Evolutionary conservation across 2,888 invertebrate genomes (phyloP), one percentile per base, ranked within the genome.

Genomic region (Sinodicranocentrus sp.): DNA sequence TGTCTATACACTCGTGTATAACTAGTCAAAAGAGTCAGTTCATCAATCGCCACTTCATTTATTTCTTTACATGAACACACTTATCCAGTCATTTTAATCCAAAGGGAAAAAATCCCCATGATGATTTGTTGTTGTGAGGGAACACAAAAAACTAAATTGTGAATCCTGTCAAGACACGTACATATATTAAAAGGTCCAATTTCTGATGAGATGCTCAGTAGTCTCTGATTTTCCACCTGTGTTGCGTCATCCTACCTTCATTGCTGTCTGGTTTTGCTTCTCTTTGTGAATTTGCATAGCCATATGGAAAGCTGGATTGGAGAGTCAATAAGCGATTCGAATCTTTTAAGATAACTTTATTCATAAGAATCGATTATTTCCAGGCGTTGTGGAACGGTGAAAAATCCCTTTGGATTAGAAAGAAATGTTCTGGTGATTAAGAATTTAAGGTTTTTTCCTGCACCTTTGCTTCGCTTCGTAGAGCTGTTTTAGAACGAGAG

Each of bases 101-200:
- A 54, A 33, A 33, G 33, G 33, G 33, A 33, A 67, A 57, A 80
- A 57, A 26, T 13, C 54, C 57, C 68, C 33, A 70, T 19, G 72
- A 80, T 80, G 80, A 80, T 80, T 80, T 72, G 80, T 80, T 80
- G 72, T 65, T 79, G 72, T 72, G 72, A 80, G 57, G 23, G 73
- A 54, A 10, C 8, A 72, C 54, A 80, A 80, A 80, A 33, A 80
- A 72, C 28, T 72, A 44, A 80, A 71, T 71, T 70, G 59, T 78
- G 65, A 54, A 21, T 63, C 72, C 80, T 80, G 80, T 80, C 80
- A 80, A 80, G 72, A 80, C n/a, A 25, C 43, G 54, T 73, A 72
- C 59, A 43, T 17, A 44, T 44, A 44, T 17, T 28, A 80, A 80
- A 80, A 80, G 73, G 43, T 54, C 54, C 54, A 80, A 72, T 80